Evolutionary conservation across 92 coral and sea anemone species (phyloP), one percentile per base, ranked within the genome.

Genomic region (Umimayanthus kanabou): DNA sequence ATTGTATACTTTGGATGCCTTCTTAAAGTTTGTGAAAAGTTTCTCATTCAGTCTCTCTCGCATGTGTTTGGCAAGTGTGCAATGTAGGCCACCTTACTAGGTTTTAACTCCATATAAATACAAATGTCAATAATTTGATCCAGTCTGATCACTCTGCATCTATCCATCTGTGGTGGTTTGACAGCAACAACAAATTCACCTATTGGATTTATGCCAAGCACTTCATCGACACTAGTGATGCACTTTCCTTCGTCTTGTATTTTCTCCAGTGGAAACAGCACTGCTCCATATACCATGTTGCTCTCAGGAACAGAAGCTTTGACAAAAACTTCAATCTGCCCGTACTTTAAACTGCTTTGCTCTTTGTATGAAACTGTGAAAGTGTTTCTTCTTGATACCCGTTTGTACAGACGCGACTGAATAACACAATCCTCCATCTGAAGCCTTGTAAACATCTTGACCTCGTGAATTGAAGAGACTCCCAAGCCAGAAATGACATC

Each of bases 1-100:
- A 33, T 33, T 33, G 37, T 2, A 33, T 33, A 33, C 37, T 33
- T 33, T 33, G 37, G 37, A 33, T 33, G 37, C 37, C 37, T 33
- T 33, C 37, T 33, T 45, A 45, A 45, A 45, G 49, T 45, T 5
- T 45, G 9, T 45, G 3, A 5, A 45, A 45, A 5, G 20, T 55
- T 2, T 3, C 64, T 11, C 64, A 55, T 11, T 90, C 45, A 88
- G 87, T 91, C 90, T 69, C 69, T 91, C 73, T 91, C 90, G 76
- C 61, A 57, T 79, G 82, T 89, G 83, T 91, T 87, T 64, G 91
- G 89, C 72, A 88, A 91, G 73, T 73, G 88, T 40, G 91, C 91
- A n/a, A 89, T 83, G 79, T 91, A 88, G 37, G 80, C 86, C 49
- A 72, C 40, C 25, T 69, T 33, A 37, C 49, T 78, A 30, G 87